Conservation (phyloP, 1,140 invertebrate species). For the Calephelis nemesis region DNA sequence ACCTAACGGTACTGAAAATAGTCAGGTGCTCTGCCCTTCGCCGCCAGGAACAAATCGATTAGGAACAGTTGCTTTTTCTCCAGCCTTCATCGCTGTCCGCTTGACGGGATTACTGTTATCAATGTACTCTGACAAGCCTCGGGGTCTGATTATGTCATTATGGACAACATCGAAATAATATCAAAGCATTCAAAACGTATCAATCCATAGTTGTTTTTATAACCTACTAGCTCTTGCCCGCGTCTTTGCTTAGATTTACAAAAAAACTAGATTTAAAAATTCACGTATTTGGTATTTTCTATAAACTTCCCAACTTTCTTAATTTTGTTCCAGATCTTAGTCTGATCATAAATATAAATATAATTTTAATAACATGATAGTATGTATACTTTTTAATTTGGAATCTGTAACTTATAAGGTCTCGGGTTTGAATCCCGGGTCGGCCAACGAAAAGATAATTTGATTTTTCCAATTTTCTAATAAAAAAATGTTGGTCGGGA, state of each 20-base stretch:
- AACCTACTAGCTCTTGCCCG: neutral
- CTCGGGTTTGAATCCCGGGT: too few species aligned
- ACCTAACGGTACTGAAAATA: slow-evolving; percentile 16
- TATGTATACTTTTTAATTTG: too few species aligned
- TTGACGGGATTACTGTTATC: slow-evolving; percentile 51
- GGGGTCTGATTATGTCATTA: slow-evolving; percentile 65
- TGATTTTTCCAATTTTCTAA: too few species aligned
- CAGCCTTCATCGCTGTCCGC: slow-evolving; percentile 38
- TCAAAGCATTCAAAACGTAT: slow-evolving; percentile 16
- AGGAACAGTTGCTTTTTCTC: slow-evolving; percentile 40
- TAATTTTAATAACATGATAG: too few species aligned
- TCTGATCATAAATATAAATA: too few species aligned
- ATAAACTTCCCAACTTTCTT: too few species aligned
- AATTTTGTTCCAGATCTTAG: too few species aligned
- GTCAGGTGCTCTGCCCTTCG: slow-evolving; percentile 28
- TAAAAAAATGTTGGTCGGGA: too few species aligned
- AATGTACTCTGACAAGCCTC: slow-evolving; percentile 36
- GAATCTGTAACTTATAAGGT: too few species aligned
- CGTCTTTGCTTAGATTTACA: neutral
- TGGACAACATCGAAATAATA: slow-evolving; percentile 37
- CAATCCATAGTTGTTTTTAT: neutral
- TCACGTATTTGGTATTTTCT: too few species aligned
- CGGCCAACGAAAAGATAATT: too few species aligned
- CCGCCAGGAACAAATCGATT: slow-evolving; percentile 59
- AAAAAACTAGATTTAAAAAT: neutral